These are phyloP conservation scores for Eupithecia subfuscata DNA, from an alignment of 2,888 invertebrate genomes.

Conservation along the genomic window DNA sequence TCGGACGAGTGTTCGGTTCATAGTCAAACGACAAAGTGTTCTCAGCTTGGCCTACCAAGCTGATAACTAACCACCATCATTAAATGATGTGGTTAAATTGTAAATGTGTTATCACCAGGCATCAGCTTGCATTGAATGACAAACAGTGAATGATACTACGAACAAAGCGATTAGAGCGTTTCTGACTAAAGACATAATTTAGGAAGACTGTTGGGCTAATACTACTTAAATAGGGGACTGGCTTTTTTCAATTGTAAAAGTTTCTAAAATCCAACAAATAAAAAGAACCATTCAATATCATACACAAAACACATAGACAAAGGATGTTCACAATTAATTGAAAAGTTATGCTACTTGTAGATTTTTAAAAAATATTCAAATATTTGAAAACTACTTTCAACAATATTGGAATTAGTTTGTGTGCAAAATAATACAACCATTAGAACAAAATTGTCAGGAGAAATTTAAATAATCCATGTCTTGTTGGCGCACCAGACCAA, in stretches of 20 bases:
- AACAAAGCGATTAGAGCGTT: neutral
- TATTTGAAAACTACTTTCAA: too few species aligned
- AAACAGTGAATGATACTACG: neutral
- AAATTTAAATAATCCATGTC: neutral
- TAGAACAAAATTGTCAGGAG: too few species aligned
- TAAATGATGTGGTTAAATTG: too few species aligned
- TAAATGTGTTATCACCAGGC: neutral
- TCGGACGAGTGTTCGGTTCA: too few species aligned
- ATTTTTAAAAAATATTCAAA: neutral
- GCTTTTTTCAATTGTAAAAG: slow-evolving; percentile 17
- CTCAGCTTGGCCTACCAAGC: too few species aligned
- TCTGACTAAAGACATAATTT: neutral
- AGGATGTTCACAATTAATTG: neutral
- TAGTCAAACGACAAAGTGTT: too few species aligned
- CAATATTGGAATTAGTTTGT: neutral
- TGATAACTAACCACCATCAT: too few species aligned
- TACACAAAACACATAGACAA: neutral
- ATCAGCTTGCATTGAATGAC: too few species aligned
- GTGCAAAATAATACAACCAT: too few species aligned
- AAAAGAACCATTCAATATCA: neutral
- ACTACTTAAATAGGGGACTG: neutral
- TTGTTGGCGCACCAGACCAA: neutral
- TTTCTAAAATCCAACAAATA: slow-evolving; percentile 22
- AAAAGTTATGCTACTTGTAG: neutral
- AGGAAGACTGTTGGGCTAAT: slow-evolving; percentile 28